phyloP scores from a whole-genome alignment of 2,888 invertebrate species.

The Fragum whitleyi region DNA sequence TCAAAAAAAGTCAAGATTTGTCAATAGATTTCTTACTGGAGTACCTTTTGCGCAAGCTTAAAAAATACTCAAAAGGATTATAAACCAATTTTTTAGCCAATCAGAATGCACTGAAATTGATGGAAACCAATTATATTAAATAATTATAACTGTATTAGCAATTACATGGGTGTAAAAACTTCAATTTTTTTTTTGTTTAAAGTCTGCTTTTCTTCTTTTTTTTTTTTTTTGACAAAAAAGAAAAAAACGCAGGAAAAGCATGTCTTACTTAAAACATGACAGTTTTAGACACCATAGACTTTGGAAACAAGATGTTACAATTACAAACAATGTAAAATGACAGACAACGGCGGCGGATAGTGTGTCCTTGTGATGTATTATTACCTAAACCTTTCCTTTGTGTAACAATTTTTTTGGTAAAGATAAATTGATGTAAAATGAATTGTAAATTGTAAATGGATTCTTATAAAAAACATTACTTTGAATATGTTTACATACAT shows the following conservation, averaged over 20 bases:
- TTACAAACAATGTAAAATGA: constrained; percentile 1
- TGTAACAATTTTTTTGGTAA: not conserved
- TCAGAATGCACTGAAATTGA: too few relatives aligned
- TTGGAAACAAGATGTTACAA: not conserved
- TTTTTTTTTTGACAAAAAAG: not conserved
- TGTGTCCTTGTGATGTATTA: not conserved
- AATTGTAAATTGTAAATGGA: too few relatives aligned
- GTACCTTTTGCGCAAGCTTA: too few relatives aligned
- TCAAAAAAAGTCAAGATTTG: too few relatives aligned
- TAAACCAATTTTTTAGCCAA: too few relatives aligned
- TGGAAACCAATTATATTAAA: too few relatives aligned
- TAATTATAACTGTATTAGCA: too few relatives aligned
- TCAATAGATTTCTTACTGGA: too few relatives aligned
- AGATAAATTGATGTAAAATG: too few relatives aligned
- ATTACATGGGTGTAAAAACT: constrained; percentile 26
- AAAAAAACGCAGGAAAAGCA: constrained; percentile 1
- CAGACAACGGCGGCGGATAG: not conserved
- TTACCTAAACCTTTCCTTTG: not conserved
- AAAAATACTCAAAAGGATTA: too few relatives aligned
- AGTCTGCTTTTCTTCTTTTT: constrained; percentile 1
- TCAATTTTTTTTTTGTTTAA: constrained; percentile 1
- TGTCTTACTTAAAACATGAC: constrained; percentile 11
- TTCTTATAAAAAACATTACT: too few relatives aligned
- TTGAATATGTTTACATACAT: too few relatives aligned
- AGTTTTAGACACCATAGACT: not conserved